Conservation (phyloP, 2,797 vertebrate genomes). For the Sorex maritimensis region DNA sequence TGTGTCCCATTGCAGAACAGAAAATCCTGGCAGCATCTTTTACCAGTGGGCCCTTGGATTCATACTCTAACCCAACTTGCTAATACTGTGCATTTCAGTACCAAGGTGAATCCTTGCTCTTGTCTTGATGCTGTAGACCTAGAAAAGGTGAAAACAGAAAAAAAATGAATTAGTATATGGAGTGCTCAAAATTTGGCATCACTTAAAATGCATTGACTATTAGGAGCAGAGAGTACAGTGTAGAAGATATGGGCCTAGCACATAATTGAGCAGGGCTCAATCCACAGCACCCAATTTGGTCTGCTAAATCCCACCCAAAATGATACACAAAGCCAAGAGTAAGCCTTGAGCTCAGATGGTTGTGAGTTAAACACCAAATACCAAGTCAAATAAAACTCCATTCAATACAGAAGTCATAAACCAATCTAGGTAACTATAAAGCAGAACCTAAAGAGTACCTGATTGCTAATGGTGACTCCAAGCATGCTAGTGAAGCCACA, state of each 20-base stretch:
- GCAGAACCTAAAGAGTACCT: neutral
- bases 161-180: neutral
- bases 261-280: too few relatives aligned
- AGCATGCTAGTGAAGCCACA: neutral
- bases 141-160: constrained; percentile 71
- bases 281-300: too few relatives aligned
- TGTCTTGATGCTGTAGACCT: constrained; percentile 96
- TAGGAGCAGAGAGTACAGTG: too few relatives aligned
- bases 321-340: too few relatives aligned
- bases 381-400: too few relatives aligned
- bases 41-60: constrained; percentile 74
- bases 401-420: neutral
- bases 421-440: neutral
- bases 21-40: constrained; percentile 67
- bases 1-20: constrained; percentile 72
- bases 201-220: neutral
- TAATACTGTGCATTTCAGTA: constrained; percentile 91
- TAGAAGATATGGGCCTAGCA: too few relatives aligned
- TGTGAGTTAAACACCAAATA: too few relatives aligned
- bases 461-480: neutral
- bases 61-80: constrained; percentile 70
- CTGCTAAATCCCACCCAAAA: too few relatives aligned
- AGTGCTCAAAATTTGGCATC: neutral
- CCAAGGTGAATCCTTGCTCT: constrained; percentile 95
- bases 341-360: too few relatives aligned